Base-by-base conservation (phyloP, 2,113 vertebrate genomes). In the Puffinus mauretanicus region DNA sequence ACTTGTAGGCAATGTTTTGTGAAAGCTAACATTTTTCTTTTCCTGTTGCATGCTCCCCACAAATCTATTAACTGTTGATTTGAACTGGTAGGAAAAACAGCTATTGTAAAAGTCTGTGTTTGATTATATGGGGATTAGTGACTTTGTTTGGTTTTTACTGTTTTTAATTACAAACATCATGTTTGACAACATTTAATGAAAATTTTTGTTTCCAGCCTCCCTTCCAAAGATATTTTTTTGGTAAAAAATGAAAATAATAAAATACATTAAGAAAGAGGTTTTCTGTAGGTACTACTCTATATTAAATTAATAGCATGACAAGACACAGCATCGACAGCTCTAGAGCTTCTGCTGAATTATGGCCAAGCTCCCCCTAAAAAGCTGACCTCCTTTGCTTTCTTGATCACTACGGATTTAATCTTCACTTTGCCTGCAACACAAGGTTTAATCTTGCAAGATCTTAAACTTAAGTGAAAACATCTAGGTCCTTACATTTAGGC, bases 111-210 rank as follows among this genome's bases (percentile, higher is more conserved):
- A 88, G 11, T 2, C 16, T 75, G 30, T 55, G 29, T 60, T 90
- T 94, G 60, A 52, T 71, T 84, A 34, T 30, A 51, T 16, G 13
- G 15, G 16, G 44, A 85, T 52, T 85, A 67, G 5, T 5, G 8
- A 3, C 1, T 6, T 17, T 38, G 13, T 24, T 83, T 66, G 4
- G 0, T 3, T 61, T 81, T 95, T 89, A 75, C 4, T 44, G 1
- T 0, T 88, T 75, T 86, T 67, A 84, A 71, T 67, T 71, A 29
- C 4, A 54, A 83, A 38, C 16, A 22, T 20, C 2, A 19, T 16
- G 2, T 75, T 86, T 75, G 14, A 64, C 51, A 86, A 46, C 6
- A 55, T 46, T 75, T 54, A 84, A 67, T 55, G 14, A 32, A 54
- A 26, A 29, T 7, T 38, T 36, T 49, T 58, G 2, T 16, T 79